Base-by-base conservation (phyloP, 2,888 invertebrate species). In the Mimachlamys varia region DNA sequence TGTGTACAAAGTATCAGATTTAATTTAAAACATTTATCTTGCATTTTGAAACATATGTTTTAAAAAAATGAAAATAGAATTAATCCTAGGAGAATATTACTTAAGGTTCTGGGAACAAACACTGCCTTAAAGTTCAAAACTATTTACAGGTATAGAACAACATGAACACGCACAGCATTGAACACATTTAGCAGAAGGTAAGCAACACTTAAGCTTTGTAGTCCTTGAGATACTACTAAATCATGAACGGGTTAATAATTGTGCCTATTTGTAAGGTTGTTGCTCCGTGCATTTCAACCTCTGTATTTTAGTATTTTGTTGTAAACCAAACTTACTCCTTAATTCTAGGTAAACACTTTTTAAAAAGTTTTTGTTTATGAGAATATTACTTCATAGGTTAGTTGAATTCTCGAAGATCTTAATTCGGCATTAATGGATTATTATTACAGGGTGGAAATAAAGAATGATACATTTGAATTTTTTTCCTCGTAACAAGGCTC, bases 111-210 rank as follows among this genome's bases (percentile, higher is more conserved):
- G 76, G 76, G 76, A 76, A 76, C 76, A 76, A 76, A 58, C 27
- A 15, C 76, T 76, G 76, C 76, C 76, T 76, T 76, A 27, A 76
- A 76, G 76, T 76, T 76, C 76, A 76, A 76, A 76, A 76, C 17
- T 76, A 33, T 76, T 76, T 76, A 62, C 27, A 62, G 62, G 62
- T 62, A 33, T 33, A 76, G 76, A 76, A 76, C 76, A 76, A 76
- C 33, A 53, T 53, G 2, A 76, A 33, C 12, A 27, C 12, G 33
- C 12, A 27, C 76, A 76, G 76, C 76, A 76, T 22, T 22, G 76
- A 76, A 76, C 76, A 76, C 76, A 27, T 33, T 62, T 44, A 44
- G 10, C 19, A 17, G n/a, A 76, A 76, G 76, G 33, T 33, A 10
- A n/a, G n/a, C n/a, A n/a, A 76, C 76, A 76, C 27, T 19, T n/a